Percentiles rank a stretch among this genome's conserved stretches.
These are phyloP conservation scores for Bubo bubo DNA, from an alignment of 2,113 vertebrate genomes.

Conservation along the genomic window DNA sequence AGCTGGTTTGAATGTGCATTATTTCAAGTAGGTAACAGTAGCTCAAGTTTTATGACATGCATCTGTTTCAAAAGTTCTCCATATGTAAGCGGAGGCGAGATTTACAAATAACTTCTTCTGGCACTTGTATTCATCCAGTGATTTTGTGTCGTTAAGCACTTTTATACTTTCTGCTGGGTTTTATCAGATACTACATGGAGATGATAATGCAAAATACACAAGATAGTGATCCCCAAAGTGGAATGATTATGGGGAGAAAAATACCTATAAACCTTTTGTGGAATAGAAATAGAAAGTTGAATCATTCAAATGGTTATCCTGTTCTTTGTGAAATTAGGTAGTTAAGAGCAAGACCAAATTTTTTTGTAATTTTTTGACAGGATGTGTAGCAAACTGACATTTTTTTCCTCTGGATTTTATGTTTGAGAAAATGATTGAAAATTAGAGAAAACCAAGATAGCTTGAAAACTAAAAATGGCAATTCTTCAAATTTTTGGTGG, in stretches of 20 bases:
- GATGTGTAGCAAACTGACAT: neutral
- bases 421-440: neutral
- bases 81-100: neutral
- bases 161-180: neutral
- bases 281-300: neutral
- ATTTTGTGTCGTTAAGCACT: neutral
- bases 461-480: neutral
- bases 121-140: neutral
- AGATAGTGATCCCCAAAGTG: neutral
- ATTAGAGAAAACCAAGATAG: neutral
- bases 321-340: neutral
- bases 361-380: neutral
- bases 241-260: neutral
- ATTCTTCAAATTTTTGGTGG: neutral
- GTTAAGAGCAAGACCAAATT: neutral
- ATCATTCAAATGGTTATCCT: neutral
- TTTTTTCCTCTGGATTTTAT: neutral
- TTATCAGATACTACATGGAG: neutral
- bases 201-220: neutral
- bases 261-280: neutral
- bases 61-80: neutral
- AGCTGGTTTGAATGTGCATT: neutral
- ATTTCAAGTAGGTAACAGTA: neutral
- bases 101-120: neutral
- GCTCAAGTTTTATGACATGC: neutral